A percentile compares a stretch with the other conserved stretches of the same genome.
phyloP scores from a whole-genome alignment of 2,113 vertebrate species.

The Lophotis ruficrista region DNA sequence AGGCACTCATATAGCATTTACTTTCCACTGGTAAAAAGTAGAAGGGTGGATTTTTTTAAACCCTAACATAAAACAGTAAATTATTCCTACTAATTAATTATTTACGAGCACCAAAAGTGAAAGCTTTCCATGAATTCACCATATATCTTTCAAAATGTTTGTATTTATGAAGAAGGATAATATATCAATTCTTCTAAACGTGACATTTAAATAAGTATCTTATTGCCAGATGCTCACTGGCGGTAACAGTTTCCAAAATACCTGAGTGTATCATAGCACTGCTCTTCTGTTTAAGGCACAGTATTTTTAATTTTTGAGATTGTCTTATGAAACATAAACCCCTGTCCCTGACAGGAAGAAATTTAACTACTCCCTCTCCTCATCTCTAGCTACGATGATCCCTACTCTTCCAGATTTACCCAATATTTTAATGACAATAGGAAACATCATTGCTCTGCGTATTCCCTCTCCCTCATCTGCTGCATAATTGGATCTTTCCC shows the following conservation, averaged over 20 bases:
- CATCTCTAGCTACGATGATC: neutral
- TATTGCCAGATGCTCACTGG: neutral
- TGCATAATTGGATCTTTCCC: slow-evolving; percentile 25
- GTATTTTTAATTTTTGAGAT: neutral
- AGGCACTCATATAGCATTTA: neutral
- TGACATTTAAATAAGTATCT: neutral
- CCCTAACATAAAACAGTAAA: neutral
- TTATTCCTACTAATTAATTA: neutral
- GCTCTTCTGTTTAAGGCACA: neutral
- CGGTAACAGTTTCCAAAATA: neutral
- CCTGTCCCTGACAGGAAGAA: neutral
- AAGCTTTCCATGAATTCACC: neutral
- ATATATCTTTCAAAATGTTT: neutral
- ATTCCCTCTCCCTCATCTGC: slow-evolving; percentile 11
- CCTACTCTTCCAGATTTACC: neutral
- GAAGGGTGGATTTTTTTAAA: neutral
- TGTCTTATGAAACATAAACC: neutral
- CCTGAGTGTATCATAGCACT: neutral
- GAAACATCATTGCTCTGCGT: neutral
- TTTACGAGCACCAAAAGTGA: neutral
- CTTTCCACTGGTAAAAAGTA: neutral
- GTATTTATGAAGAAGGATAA: neutral
- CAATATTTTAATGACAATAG: slow-evolving; percentile 14
- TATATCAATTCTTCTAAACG: neutral
- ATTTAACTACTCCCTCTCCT: neutral